Conservation (phyloP, 2,797 vertebrate species). For the Myotis findleyi region DNA sequence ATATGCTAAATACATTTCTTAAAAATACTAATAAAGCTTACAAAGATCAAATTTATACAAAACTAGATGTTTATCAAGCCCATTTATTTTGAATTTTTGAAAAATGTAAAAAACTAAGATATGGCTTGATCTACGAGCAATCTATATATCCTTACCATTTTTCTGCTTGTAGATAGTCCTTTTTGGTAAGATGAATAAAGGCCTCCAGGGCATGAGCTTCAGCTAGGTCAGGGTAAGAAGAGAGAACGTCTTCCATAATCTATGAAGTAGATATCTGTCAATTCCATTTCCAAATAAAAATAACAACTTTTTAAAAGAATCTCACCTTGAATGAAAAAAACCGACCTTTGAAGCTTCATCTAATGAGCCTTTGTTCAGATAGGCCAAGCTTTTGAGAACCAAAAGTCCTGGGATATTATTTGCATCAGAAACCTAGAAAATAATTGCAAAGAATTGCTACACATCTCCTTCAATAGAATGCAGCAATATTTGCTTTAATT, state of each 20-base stretch:
- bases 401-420: conserved; percentile 89
- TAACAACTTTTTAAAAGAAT: background rate
- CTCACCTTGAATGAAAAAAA: conserved; percentile 37
- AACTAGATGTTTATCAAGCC: background rate
- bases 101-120: background rate
- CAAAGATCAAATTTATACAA: conserved; percentile 36
- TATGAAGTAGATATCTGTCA: conserved; percentile 81
- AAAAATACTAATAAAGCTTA: conserved; percentile 27
- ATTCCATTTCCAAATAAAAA: conserved; percentile 22
- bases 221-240: conserved; percentile 89
- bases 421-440: conserved; percentile 91
- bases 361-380: conserved; percentile 90
- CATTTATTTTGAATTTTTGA: background rate
- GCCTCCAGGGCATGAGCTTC: conserved; percentile 91
- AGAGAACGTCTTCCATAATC: conserved; percentile 91
- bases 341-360: conserved; percentile 93
- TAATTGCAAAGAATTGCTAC: conserved; percentile 44
- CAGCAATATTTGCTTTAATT: background rate
- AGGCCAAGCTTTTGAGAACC: conserved; percentile 91
- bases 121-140: background rate
- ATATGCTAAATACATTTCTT: conserved; percentile 42
- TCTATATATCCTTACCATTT: conserved; percentile 87
- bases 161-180: conserved; percentile 92
- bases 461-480: conserved; percentile 52
- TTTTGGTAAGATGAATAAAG: conserved; percentile 88